Base-by-base conservation (phyloP, 1,140 invertebrate genomes). In the Aphis gossypii region DNA sequence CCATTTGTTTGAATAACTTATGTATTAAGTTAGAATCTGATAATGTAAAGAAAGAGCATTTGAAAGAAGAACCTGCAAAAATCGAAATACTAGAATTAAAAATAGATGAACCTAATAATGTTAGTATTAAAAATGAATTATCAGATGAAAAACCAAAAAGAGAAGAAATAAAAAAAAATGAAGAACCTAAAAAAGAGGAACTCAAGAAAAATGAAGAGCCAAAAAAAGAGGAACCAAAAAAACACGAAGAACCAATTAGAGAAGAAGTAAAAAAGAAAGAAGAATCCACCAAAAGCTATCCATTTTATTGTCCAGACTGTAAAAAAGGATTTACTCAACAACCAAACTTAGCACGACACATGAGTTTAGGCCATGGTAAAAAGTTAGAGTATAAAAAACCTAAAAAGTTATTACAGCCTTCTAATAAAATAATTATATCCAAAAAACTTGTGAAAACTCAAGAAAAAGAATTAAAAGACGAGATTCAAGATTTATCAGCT, bases 261-360 rank as follows among this genome's bases (percentile, higher is more conserved):
- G n/a, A 56, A n/a, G 56, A 94, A 44, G 23, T n/a, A 14, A 30
- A 76, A 44, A 83, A 48, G n/a, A 92, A 86, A 76, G 92, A 93
- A 8, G 92, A 93, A 41, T 89, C 89, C 38, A 91, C 89, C 30
- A 91, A 89, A 68, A 83, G 1, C 7, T 84, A 91, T 56, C 60
- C 68, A 54, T 94, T 94, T 44, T 88, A 87, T 30, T 94, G 93
- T 18, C 60, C 76, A 51, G 92, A 93, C 25, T 93, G 92, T 54
- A 93, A 93, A 54, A 93, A 93, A 93, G 92, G 82, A 54, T 93
- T 93, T 86, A 93, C 82, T 84, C 92, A 93, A 84, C 92, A 93
- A 25, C 92, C 92, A 44, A 93, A 93, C 84, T 84, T 93, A 54
- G 92, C 92, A 41, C 82, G 92, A 84, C 92, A 93, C 25, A 93